These are phyloP conservation scores for Andrena trimmerana DNA, from an alignment of 2,888 invertebrate genomes.

Conservation along the genomic window DNA sequence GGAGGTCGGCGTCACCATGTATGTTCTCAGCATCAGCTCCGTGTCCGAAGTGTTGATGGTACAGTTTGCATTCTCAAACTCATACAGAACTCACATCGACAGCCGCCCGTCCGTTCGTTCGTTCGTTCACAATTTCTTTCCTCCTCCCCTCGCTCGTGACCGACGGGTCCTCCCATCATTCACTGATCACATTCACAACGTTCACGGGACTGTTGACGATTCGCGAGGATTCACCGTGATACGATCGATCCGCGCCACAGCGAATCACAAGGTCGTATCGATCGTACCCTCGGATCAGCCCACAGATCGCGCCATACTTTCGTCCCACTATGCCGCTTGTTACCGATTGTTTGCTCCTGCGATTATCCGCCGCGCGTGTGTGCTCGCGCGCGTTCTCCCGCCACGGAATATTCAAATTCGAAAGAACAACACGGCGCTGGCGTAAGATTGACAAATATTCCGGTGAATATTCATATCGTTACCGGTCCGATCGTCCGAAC, in stretches of 20 bases:
- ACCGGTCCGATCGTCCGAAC: neutral
- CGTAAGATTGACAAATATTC: conserved; percentile 39
- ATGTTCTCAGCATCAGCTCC: conserved; percentile 99
- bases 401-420: conserved; percentile 50
- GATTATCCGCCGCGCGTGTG: conserved; percentile 29
- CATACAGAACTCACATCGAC: conserved; percentile 81
- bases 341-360: conserved; percentile 57
- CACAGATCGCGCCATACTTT: conserved; percentile 52
- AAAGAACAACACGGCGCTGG: conserved; percentile 28
- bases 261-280: conserved; percentile 36
- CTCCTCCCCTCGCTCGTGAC: conserved; percentile 53
- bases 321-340: conserved; percentile 66
- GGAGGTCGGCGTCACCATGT: conserved; percentile 99
- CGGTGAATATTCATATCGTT: conserved; percentile 11
- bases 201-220: neutral
- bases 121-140: conserved; percentile 67
- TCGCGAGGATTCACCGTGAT: neutral
- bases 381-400: neutral
- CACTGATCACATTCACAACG: neutral
- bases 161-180: conserved; percentile 7
- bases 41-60: conserved; percentile 99
- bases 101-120: conserved; percentile 51
- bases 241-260: conserved; percentile 16
- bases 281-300: conserved; percentile 50
- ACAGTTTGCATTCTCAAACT: conserved; percentile 84